A percentile compares a stretch with the other conserved stretches of the same genome.
Conservation (phyloP, 2,113 vertebrate species). For the Brachyistius frenatus region DNA sequence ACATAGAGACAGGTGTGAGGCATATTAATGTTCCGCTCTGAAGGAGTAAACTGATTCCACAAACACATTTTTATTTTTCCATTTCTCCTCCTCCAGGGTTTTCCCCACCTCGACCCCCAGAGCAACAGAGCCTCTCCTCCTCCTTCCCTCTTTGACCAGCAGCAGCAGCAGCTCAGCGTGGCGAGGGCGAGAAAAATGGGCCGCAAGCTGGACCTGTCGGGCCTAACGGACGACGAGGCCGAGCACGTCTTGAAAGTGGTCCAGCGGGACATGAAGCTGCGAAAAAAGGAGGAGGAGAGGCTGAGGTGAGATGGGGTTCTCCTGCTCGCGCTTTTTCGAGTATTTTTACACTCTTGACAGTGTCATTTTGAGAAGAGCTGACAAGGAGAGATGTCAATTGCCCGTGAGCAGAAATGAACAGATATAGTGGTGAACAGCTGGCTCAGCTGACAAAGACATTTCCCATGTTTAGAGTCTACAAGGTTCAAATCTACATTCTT, state of each 20-base stretch:
- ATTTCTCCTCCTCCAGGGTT: slow-evolving; percentile 54
- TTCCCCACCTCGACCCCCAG: slow-evolving; percentile 71
- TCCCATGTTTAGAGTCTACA: neutral
- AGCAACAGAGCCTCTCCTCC: slow-evolving; percentile 48
- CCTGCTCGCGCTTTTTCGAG: neutral
- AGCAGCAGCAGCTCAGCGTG: slow-evolving; percentile 51
- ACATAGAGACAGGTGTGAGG: neutral
- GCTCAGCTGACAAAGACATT: no score
- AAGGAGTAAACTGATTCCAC: neutral
- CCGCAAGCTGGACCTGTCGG: slow-evolving; percentile 95
- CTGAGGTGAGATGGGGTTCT: slow-evolving; percentile 86
- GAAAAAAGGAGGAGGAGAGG: slow-evolving; percentile 95
- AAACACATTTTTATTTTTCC: slow-evolving; percentile 4
- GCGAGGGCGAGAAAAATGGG: slow-evolving; percentile 86
- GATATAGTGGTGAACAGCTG: neutral
- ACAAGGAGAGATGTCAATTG: slow-evolving; percentile 13
- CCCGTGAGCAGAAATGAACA: slow-evolving; percentile 33
- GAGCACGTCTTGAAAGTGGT: slow-evolving; percentile 96
- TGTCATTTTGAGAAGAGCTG: slow-evolving; percentile 19
- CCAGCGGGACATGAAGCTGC: slow-evolving; percentile 94
- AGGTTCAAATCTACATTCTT: neutral
- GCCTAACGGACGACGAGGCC: slow-evolving; percentile 93
- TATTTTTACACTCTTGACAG: slow-evolving; percentile 36
- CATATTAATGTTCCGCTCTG: no score
- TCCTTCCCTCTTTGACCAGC: slow-evolving; percentile 44